These are phyloP conservation scores for Budorcas taxicolor DNA, from an alignment of 2,113 vertebrate species.

Conservation along the genomic window DNA sequence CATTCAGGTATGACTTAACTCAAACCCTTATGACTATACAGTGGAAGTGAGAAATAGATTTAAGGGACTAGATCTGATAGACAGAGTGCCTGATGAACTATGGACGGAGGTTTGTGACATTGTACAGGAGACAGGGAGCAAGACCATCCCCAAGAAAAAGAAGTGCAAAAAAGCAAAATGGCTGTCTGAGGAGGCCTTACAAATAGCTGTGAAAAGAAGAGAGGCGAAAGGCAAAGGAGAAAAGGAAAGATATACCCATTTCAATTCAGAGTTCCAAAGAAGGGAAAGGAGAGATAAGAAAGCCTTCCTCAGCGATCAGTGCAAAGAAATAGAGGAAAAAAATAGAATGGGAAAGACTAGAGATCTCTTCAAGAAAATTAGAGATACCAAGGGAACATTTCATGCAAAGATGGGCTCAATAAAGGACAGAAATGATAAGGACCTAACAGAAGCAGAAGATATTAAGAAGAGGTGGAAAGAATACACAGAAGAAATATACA, in stretches of 20 bases:
- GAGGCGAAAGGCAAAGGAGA: no score
- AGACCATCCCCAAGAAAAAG: not conserved
- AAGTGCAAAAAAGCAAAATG: not conserved
- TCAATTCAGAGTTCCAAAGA: not conserved
- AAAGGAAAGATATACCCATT: not conserved
- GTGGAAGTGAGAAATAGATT: not conserved
- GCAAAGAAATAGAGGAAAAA: not conserved
- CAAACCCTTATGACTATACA: not conserved
- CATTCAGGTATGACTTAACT: not conserved
- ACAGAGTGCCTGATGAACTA: not conserved
- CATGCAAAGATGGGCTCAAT: not conserved
- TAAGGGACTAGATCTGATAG: not conserved
- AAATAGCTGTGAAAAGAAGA: not conserved
- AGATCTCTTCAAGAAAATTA: not conserved
- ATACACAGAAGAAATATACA: not conserved
- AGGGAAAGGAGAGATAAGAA: not conserved
- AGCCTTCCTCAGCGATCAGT: accelerated
- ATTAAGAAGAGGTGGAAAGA: not conserved
- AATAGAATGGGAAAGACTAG: not conserved
- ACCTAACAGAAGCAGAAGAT: no score
- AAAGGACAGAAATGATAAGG: no score
- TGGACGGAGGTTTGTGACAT: not conserved
- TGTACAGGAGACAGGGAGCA: not conserved
- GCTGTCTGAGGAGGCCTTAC: not conserved
- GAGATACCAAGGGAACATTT: not conserved